Percentiles rank a stretch among this genome's conserved stretches.
Evolutionary conservation across 2,113 vertebrate genomes (phyloP).

Genomic region (Chionomys nivalis): DNA sequence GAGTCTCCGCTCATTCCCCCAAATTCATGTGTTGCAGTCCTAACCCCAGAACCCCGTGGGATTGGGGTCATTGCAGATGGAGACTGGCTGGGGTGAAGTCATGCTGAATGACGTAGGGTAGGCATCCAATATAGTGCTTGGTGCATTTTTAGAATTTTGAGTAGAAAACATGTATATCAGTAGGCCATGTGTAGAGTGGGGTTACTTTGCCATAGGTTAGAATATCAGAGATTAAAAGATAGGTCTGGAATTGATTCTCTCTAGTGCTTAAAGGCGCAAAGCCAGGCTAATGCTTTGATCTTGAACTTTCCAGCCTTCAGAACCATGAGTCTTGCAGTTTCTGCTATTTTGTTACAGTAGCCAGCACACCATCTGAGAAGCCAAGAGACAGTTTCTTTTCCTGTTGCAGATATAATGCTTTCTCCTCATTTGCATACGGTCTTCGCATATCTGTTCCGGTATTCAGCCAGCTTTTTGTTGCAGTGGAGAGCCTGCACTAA

Average conservation of each 20-base stretch:
- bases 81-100: background rate
- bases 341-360: background rate
- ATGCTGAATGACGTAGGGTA: background rate
- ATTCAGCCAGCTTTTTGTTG: background rate
- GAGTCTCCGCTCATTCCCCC: background rate
- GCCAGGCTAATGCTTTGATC: background rate
- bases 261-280: accelerated
- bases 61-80: background rate
- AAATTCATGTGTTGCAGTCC: background rate
- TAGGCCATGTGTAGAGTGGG: background rate
- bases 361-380: background rate
- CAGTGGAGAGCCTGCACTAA: background rate
- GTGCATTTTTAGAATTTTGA: no score
- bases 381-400: background rate
- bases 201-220: no score
- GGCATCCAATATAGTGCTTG: background rate
- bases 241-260: background rate
- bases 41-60: background rate
- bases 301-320: background rate
- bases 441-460: background rate
- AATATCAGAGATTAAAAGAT: background rate
- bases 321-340: background rate
- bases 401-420: background rate
- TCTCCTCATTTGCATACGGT: background rate
- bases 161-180: background rate